Percentiles rank a stretch among this genome's conserved stretches.
These are phyloP conservation scores for Scarus forsteni DNA, from an alignment of 2,797 vertebrate genomes.

Conservation along the genomic window DNA sequence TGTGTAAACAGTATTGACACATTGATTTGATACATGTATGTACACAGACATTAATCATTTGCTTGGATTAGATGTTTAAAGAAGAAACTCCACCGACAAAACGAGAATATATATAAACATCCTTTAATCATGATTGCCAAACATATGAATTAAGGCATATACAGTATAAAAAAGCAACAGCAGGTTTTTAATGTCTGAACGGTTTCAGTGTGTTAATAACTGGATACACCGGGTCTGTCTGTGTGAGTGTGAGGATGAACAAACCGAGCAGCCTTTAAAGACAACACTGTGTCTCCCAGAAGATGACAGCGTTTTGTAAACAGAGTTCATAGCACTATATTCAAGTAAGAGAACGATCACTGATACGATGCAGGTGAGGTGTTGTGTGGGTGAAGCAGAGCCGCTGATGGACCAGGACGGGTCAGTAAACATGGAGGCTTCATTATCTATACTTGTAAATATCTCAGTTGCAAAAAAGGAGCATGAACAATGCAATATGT, in stretches of 20 bases:
- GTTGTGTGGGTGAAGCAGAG: constrained; percentile 82
- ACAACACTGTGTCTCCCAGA: constrained; percentile 88
- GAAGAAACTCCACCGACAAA: constrained; percentile 24
- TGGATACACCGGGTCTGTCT: constrained; percentile 77
- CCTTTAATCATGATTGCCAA: constrained; percentile 99
- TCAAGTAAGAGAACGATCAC: constrained; percentile 97
- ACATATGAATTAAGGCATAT: constrained; percentile 99
- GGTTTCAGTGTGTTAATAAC: constrained; percentile 90
- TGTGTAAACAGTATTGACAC: too few species aligned
- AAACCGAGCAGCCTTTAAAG: constrained; percentile 92
- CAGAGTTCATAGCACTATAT: constrained; percentile 96
- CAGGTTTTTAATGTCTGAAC: constrained; percentile 91
- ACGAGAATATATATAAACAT: constrained; percentile 81
- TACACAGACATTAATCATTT: background rate
- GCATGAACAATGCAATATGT: background rate
- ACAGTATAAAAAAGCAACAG: constrained; percentile 98
- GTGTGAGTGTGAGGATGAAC: constrained; percentile 85
- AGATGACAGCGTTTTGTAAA: constrained; percentile 93
- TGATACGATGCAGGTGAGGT: constrained; percentile 84
- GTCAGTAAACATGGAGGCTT: background rate
- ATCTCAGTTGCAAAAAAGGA: background rate
- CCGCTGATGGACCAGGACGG: constrained; percentile 73
- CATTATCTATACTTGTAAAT: background rate
- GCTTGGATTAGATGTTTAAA: background rate
- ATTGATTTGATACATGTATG: too few species aligned